Evolutionary conservation across 2,888 invertebrate species (phyloP).

Genomic region (Escarpia spicata): DNA sequence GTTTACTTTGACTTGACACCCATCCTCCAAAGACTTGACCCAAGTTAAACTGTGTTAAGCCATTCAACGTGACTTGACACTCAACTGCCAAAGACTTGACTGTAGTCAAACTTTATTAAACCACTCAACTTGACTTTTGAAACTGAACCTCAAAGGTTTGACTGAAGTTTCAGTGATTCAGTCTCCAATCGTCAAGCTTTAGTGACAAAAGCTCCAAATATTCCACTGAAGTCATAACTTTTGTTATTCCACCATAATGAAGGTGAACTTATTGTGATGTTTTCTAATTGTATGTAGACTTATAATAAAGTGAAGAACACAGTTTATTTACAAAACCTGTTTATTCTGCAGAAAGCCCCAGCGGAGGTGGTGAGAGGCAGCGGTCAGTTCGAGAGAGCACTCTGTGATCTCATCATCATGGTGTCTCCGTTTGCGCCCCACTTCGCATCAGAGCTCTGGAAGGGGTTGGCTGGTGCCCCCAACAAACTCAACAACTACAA

Average conservation of each 20-base stretch:
- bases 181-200: too few species aligned
- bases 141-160: background rate
- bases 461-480: slow-evolving; percentile 67
- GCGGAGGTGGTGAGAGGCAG: slow-evolving; percentile 50
- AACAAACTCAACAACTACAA: background rate
- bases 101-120: background rate
- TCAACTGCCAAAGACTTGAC: background rate
- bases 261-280: background rate
- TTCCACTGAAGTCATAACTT: too few species aligned
- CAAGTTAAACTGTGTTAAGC: background rate
- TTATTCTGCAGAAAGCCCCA: slow-evolving; percentile 60
- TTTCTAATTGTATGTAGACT: background rate
- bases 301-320: background rate
- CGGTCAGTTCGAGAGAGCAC: slow-evolving; percentile 76
- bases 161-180: background rate
- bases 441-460: slow-evolving; percentile 91
- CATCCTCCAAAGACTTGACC: background rate
- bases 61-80: too few species aligned
- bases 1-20: background rate
- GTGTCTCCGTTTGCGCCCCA: slow-evolving; percentile 89
- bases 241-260: background rate
- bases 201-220: too few species aligned
- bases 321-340: background rate
- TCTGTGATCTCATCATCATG: slow-evolving; percentile 84
- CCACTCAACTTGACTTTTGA: too few species aligned